Conservation (phyloP, 2,113 vertebrate genomes). For the Clupea harengus region DNA sequence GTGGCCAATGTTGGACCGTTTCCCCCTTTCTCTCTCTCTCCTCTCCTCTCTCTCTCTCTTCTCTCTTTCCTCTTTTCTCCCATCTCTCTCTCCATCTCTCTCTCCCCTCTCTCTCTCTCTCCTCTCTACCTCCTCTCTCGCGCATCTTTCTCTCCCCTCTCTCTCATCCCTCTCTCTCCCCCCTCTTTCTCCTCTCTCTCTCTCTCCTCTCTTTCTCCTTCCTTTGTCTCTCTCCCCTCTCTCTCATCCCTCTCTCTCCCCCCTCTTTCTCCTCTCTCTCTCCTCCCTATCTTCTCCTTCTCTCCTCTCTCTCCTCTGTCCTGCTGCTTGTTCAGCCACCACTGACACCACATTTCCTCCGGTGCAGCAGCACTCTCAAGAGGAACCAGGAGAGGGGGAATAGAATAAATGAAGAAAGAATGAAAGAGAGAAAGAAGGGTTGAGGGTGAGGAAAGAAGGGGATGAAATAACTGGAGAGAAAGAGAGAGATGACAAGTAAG, state of each 20-base stretch:
- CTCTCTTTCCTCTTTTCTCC: background rate
- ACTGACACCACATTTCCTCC: too few relatives aligned
- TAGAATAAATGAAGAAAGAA: too few relatives aligned
- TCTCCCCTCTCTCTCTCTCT: constrained; percentile 12
- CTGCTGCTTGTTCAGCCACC: background rate
- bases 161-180: constrained; percentile 14
- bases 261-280: constrained; percentile 19
- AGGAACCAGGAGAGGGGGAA: too few relatives aligned
- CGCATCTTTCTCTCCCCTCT: constrained; percentile 19
- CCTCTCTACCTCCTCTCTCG: constrained; percentile 31
- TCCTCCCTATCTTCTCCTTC: background rate
- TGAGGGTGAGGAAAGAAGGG: too few relatives aligned
- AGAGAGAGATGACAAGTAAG: too few relatives aligned
- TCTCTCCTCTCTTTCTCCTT: constrained; percentile 46
- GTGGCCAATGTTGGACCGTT: background rate
- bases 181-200: constrained; percentile 34
- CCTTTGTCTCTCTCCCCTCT: constrained; percentile 50
- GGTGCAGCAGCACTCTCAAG: too few relatives aligned
- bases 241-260: background rate
- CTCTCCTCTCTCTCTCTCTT: background rate
- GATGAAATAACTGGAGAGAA: too few relatives aligned
- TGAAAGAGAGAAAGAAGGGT: too few relatives aligned
- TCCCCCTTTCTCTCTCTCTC: background rate
- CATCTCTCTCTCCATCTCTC: constrained; percentile 12
- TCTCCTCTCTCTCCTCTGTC: background rate